These are phyloP conservation scores for Stylophora pistillata DNA, from an alignment of 64 coral and sea anemone genomes.

Conservation along the genomic window DNA sequence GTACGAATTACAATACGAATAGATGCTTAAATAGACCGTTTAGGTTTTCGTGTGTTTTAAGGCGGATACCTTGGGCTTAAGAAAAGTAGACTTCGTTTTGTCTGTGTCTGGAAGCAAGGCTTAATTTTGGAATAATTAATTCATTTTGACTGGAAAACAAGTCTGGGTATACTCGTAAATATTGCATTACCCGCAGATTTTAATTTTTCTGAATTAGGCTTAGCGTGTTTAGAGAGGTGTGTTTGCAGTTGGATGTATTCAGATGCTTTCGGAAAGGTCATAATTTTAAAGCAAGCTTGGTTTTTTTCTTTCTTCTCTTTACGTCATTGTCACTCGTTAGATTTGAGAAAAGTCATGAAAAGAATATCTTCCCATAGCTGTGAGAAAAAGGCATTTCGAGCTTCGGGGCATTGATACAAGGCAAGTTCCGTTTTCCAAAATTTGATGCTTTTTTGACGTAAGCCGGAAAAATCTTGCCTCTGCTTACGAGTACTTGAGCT, in stretches of 20 bases:
- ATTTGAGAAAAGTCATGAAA: background rate
- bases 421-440: background rate
- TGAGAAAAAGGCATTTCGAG: background rate
- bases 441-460: slow-evolving; percentile 7
- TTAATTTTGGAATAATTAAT: slow-evolving; percentile 10
- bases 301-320: background rate
- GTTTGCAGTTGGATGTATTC: background rate
- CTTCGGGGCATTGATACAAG: background rate
- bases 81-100: background rate
- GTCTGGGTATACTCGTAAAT: background rate
- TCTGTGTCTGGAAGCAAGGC: background rate
- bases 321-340: background rate
- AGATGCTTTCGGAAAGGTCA: background rate
- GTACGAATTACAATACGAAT: background rate
- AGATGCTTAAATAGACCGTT: background rate
- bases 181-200: background rate
- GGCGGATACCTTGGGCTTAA: background rate
- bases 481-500: slow-evolving; percentile 3
- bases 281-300: background rate
- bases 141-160: background rate
- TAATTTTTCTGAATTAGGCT: background rate
- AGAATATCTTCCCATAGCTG: too few relatives aligned
- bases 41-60: background rate
- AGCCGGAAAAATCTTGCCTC: background rate
- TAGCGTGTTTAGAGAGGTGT: background rate